Percentiles rank a stretch among this genome's conserved stretches.
These are phyloP conservation scores for Sarotherodon lohbergeri DNA, from an alignment of 2,113 vertebrate genomes.

Conservation along the genomic window DNA sequence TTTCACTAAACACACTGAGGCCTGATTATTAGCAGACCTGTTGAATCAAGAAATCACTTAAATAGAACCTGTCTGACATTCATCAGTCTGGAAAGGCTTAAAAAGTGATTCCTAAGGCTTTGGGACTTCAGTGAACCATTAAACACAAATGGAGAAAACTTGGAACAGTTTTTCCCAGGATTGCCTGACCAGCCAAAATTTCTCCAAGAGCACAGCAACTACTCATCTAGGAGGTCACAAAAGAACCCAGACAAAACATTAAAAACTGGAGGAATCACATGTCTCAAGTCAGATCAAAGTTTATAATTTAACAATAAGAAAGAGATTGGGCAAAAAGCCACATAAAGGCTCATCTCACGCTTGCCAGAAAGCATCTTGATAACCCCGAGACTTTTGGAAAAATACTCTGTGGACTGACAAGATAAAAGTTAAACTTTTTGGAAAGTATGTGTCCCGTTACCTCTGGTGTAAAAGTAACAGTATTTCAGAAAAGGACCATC, in stretches of 20 bases:
- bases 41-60: neutral
- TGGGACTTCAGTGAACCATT: neutral
- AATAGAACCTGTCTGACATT: neutral
- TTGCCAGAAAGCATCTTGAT: neutral
- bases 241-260: neutral
- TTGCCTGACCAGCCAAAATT: neutral
- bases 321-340: neutral
- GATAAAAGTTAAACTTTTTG: neutral
- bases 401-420: neutral
- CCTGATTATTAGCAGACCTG: neutral
- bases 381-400: accelerated
- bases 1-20: accelerated
- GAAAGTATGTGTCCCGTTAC: neutral
- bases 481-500: neutral
- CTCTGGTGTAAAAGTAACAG: neutral
- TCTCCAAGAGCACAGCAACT: neutral
- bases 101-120: neutral
- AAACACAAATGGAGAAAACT: neutral
- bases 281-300: neutral
- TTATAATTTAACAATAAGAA: neutral
- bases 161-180: neutral
- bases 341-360: neutral
- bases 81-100: neutral
- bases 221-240: neutral
- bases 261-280: neutral